Conservation (phyloP, 2,888 invertebrate genomes). For the Junonia oenone region DNA sequence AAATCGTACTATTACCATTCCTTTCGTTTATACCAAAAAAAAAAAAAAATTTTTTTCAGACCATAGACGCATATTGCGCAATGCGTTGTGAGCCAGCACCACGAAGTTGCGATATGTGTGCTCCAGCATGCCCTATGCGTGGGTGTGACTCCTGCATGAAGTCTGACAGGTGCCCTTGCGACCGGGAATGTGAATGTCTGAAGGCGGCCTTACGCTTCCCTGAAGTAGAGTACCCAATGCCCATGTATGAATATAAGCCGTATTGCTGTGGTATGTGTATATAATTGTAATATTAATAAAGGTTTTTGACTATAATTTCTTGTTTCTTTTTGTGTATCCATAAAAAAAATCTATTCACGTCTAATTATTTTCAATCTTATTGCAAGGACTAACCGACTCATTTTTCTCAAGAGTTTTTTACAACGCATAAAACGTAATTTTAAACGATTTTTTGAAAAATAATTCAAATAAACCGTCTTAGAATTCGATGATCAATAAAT, state of each 20-base stretch:
- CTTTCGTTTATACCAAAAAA: too few species aligned
- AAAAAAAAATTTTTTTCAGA: conserved; percentile 35
- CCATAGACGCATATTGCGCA: conserved; percentile 34
- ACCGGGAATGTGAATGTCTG: conserved; percentile 28
- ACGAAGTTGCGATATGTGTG: background rate
- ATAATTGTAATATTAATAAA: background rate
- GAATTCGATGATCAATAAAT: too few species aligned
- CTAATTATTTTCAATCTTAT: too few species aligned
- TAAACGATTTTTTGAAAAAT: too few species aligned
- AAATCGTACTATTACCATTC: too few species aligned
- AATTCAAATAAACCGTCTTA: too few species aligned
- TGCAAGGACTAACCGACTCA: too few species aligned
- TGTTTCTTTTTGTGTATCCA: background rate
- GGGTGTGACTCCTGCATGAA: conserved; percentile 6
- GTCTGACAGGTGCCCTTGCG: background rate
- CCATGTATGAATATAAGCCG: conserved; percentile 41
- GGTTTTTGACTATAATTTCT: background rate
- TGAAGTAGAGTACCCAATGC: conserved; percentile 51
- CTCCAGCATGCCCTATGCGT: conserved; percentile 18
- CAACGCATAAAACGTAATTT: too few species aligned
- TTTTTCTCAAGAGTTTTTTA: too few species aligned
- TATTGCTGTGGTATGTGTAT: conserved; percentile 18
- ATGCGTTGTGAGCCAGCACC: conserved; percentile 23
- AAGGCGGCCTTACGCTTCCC: conserved; percentile 47
- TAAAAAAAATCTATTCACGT: background rate